Evolutionary conservation across 2,888 invertebrate genomes (phyloP).

Genomic region (Trichopria drosophilae): DNA sequence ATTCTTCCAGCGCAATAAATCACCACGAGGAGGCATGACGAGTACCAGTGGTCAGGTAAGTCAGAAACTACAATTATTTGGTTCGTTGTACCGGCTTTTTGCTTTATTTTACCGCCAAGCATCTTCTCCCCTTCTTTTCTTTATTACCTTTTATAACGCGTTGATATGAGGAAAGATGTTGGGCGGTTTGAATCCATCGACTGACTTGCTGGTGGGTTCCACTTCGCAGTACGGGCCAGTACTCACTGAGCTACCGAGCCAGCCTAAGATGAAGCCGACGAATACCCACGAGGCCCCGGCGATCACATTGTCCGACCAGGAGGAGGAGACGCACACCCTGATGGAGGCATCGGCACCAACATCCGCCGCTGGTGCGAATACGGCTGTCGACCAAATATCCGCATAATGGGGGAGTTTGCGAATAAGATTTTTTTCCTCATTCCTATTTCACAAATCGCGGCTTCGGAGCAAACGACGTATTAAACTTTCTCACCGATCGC

Average conservation of each 20-base stretch:
- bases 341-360: conserved; percentile 49
- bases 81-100: conserved; percentile 8
- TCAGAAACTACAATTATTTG: no score
- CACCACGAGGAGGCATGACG: conserved; percentile 51
- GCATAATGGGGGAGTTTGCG: no score
- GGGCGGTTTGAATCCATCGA: conserved; percentile 59
- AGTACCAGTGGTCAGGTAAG: conserved; percentile 55
- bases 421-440: no score
- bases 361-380: conserved; percentile 42
- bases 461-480: no score
- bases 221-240: conserved; percentile 59
- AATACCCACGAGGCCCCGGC: conserved; percentile 42
- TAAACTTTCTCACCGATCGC: no score
- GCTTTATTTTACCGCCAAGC: conserved; percentile 37
- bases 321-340: conserved; percentile 54
- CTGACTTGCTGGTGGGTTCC: conserved; percentile 60
- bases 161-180: conserved; percentile 58
- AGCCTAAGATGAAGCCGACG: conserved; percentile 50
- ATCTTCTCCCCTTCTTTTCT: conserved; percentile 38
- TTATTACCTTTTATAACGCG: conserved; percentile 52
- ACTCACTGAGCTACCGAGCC: conserved; percentile 56
- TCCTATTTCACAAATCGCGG: no score
- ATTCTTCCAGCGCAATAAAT: conserved; percentile 51
- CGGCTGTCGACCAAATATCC: no score
- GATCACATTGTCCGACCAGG: conserved; percentile 54